phyloP scores from a whole-genome alignment of 2,113 vertebrate genomes.

The Neofelis nebulosa region DNA sequence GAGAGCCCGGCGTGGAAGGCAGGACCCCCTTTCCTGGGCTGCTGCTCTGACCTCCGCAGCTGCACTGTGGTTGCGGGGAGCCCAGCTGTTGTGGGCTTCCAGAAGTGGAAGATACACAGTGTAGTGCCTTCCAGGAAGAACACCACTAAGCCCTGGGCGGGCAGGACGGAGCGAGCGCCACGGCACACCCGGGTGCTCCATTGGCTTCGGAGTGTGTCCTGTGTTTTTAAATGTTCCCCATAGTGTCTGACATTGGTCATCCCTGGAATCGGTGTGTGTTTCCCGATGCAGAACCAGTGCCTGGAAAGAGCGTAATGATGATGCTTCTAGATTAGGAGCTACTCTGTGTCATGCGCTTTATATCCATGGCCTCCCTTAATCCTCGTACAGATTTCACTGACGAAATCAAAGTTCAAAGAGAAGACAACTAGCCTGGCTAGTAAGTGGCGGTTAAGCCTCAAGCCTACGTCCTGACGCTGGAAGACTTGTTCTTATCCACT shows the following conservation, averaged over 20 bases:
- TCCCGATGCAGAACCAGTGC: not conserved
- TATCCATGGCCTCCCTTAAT: not conserved
- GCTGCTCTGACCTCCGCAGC: fast-evolving
- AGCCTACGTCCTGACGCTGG: not conserved
- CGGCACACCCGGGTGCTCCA: not conserved
- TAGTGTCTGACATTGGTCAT: not conserved
- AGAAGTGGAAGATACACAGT: not conserved
- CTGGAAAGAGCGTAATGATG: not conserved
- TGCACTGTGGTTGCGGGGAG: too few species aligned
- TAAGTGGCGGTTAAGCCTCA: not conserved
- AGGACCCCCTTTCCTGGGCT: not conserved
- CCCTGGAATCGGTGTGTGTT: not conserved
- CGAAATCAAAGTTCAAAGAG: not conserved
- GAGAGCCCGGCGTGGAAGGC: not conserved
- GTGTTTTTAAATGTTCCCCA: not conserved
- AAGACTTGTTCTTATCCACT: not conserved
- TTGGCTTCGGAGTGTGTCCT: not conserved
- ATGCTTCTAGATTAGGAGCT: not conserved
- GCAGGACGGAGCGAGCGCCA: fast-evolving
- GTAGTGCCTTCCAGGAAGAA: not conserved
- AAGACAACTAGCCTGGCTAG: not conserved
- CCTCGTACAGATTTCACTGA: not conserved
- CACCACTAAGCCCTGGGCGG: not conserved
- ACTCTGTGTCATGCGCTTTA: not conserved
- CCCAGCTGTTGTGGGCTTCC: not conserved